These are phyloP conservation scores for Amblyraja radiata DNA, from an alignment of 2,797 vertebrate genomes.

Conservation along the genomic window DNA sequence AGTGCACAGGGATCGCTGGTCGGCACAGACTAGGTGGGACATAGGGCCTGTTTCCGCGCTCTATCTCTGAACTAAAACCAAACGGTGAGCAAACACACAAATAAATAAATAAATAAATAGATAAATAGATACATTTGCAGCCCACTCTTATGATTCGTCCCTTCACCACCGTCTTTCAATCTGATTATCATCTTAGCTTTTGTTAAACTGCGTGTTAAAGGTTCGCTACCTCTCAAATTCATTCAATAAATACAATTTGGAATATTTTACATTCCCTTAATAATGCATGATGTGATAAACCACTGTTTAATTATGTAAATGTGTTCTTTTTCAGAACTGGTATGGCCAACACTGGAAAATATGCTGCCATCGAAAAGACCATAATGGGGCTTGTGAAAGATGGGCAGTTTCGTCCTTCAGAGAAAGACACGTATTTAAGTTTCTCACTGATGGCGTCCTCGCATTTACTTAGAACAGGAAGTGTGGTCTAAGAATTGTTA, in stretches of 20 bases:
- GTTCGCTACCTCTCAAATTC: not conserved
- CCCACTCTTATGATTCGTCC: not conserved
- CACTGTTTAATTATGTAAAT: not conserved
- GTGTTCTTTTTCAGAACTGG: constrained; percentile 21
- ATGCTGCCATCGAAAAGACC: not conserved
- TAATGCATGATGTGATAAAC: not conserved
- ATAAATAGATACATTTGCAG: no score
- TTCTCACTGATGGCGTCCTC: not conserved
- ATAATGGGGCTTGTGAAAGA: not conserved
- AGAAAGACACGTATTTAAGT: not conserved
- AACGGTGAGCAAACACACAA: not conserved
- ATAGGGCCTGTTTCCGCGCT: no score
- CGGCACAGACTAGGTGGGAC: no score
- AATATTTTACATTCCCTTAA: not conserved
- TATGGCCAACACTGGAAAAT: not conserved
- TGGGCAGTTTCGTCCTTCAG: not conserved
- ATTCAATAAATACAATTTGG: not conserved
- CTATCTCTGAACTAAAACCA: no score
- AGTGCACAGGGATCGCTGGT: no score
- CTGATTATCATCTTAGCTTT: not conserved
- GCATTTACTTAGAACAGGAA: not conserved
- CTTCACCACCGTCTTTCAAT: no score
- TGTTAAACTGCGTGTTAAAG: not conserved
- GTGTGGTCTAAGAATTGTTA: not conserved
- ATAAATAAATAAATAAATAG: no score